phyloP scores from a whole-genome alignment of 2,888 invertebrate species.

The Conchocele bisecta region DNA sequence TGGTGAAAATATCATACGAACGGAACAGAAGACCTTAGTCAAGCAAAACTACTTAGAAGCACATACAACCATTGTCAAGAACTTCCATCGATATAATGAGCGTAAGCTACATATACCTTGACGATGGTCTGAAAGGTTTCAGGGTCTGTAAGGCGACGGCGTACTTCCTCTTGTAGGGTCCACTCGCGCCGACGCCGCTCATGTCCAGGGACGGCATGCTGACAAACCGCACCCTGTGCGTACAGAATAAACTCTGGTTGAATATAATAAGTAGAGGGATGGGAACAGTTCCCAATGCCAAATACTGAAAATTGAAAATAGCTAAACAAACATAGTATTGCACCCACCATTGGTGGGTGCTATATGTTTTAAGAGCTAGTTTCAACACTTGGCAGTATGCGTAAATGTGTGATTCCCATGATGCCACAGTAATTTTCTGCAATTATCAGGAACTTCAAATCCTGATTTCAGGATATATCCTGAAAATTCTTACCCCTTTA shows the following conservation, averaged over 20 bases:
- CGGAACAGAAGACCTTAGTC: too few species aligned
- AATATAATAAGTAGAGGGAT: constrained; percentile 6
- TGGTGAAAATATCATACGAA: too few species aligned
- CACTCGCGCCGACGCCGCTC: constrained; percentile 10
- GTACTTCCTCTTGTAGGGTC: constrained; percentile 49
- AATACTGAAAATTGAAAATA: too few species aligned
- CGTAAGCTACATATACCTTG: constrained; percentile 46
- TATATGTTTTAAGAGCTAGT: not conserved
- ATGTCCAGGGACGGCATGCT: constrained; percentile 26
- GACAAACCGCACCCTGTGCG: constrained; percentile 50
- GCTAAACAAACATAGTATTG: too few species aligned
- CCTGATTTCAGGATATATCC: too few species aligned
- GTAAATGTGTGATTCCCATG: too few species aligned
- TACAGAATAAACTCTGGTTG: not conserved
- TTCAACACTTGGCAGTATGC: not conserved
- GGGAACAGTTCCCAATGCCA: not conserved
- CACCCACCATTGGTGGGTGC: too few species aligned
- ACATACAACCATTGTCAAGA: too few species aligned
- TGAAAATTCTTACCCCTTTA: not conserved
- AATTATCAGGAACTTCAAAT: too few species aligned
- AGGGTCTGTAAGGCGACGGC: constrained; percentile 54
- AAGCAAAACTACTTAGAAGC: too few species aligned
- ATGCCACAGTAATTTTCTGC: not conserved
- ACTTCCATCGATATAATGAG: not conserved
- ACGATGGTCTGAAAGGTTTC: constrained; percentile 61